These are phyloP conservation scores for Lepus timidus DNA, from an alignment of 2,113 vertebrate species.

Conservation along the genomic window DNA sequence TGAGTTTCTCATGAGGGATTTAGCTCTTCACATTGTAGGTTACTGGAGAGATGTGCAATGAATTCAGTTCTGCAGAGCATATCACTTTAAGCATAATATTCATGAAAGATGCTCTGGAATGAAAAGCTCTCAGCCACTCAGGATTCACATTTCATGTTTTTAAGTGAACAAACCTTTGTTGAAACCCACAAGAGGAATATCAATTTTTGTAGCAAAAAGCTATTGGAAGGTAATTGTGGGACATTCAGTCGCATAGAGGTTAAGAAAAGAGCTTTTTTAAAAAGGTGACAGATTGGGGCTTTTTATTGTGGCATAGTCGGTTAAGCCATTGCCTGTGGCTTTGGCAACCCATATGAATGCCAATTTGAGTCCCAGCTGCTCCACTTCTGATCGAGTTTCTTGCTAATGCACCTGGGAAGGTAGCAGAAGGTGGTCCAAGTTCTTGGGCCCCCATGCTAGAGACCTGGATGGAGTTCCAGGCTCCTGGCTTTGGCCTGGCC, in stretches of 20 bases:
- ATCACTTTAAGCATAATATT: slow-evolving; percentile 19
- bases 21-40: neutral
- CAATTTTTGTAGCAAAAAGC: slow-evolving; percentile 13
- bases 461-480: too few relatives aligned
- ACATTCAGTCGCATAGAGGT: neutral
- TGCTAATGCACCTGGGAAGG: too few relatives aligned
- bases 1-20: neutral
- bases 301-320: too few relatives aligned
- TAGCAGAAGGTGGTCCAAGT: too few relatives aligned
- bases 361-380: too few relatives aligned
- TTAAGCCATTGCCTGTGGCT: too few relatives aligned
- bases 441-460: too few relatives aligned
- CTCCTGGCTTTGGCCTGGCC: too few relatives aligned
- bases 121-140: slow-evolving; percentile 36
- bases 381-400: too few relatives aligned
- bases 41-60: neutral
- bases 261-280: neutral
- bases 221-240: neutral
- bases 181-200: neutral
- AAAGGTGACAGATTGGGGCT: neutral
- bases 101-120: slow-evolving; percentile 61
- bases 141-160: slow-evolving; percentile 5
- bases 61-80: slow-evolving; percentile 20
- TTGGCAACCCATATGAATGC: too few relatives aligned
- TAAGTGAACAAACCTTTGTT: slow-evolving; percentile 38